These are phyloP conservation scores for Ennomos fuscantarius DNA, from an alignment of 2,888 invertebrate species.

Conservation along the genomic window DNA sequence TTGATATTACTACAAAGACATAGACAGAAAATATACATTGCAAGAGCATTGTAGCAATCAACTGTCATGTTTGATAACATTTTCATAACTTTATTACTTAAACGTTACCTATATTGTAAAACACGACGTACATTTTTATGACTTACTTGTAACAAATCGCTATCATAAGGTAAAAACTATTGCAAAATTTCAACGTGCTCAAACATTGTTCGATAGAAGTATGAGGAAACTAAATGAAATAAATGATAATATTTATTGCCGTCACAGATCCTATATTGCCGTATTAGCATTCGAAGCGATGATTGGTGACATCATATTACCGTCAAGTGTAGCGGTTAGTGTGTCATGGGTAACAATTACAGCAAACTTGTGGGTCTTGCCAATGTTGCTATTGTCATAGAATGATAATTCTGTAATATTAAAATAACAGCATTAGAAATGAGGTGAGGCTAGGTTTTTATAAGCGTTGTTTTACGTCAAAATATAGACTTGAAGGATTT, in stretches of 20 bases:
- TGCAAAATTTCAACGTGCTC: not conserved
- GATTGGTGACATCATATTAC: slow-evolving; percentile 50
- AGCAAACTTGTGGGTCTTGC: not conserved
- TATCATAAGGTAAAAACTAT: slow-evolving; percentile 11
- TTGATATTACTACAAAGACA: too few relatives aligned
- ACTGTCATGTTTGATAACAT: not conserved
- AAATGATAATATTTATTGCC: not conserved
- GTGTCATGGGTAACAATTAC: slow-evolving; percentile 51
- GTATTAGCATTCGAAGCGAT: slow-evolving; percentile 40
- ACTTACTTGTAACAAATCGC: too few relatives aligned
- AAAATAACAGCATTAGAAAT: too few relatives aligned
- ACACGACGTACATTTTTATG: not conserved
- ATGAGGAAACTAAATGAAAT: slow-evolving; percentile 11
- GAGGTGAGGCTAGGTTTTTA: too few relatives aligned
- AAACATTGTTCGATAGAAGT: not conserved
- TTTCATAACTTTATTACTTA: too few relatives aligned
- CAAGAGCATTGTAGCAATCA: slow-evolving; percentile 4
- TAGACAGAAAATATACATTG: too few relatives aligned
- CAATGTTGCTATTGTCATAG: too few relatives aligned
- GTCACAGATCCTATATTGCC: slow-evolving; percentile 3
- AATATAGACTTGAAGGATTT: too few relatives aligned
- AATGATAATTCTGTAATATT: too few relatives aligned
- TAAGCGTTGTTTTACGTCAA: too few relatives aligned
- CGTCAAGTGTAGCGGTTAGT: slow-evolving; percentile 39
- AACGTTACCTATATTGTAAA: slow-evolving; percentile 1